Percentiles rank a stretch among this genome's conserved stretches.
Evolutionary conservation across 2,888 invertebrate genomes (phyloP).

Genomic region (Phoenoteleia sp.): DNA sequence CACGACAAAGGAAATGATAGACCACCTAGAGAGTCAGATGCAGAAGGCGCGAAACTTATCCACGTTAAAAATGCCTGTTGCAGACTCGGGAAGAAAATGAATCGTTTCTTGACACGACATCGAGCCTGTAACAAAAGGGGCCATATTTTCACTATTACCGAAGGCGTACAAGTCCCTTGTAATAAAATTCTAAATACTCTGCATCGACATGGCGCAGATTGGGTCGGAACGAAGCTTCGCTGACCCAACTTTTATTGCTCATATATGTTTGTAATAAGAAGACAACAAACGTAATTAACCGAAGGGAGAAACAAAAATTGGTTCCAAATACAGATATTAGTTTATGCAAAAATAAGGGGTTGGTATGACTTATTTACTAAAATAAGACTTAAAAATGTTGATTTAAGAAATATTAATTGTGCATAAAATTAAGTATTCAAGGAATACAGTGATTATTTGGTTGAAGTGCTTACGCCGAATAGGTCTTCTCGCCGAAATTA

Average conservation of each 20-base stretch:
- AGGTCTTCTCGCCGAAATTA: too few species aligned
- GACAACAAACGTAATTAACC: conserved; percentile 75
- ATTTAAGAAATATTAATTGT: too few species aligned
- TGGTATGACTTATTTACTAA: too few species aligned
- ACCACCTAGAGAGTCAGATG: conserved; percentile 62
- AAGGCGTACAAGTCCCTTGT: conserved; percentile 75
- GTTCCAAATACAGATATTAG: conserved; percentile 65
- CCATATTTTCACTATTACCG: conserved; percentile 84
- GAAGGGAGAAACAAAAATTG: background rate
- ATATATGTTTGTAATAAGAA: conserved; percentile 84
- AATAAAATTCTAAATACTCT: conserved; percentile 85
- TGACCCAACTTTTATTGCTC: conserved; percentile 84
- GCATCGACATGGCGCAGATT: conserved; percentile 81
- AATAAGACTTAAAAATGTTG: too few species aligned
- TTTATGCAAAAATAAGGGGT: conserved; percentile 71
- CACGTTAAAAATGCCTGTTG: conserved; percentile 78
- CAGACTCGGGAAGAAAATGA: conserved; percentile 82
- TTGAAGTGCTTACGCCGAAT: too few species aligned
- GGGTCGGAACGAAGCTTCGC: conserved; percentile 75
- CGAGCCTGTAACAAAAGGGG: conserved; percentile 85
- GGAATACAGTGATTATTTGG: too few species aligned
- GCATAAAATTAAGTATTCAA: too few species aligned
- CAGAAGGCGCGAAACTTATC: conserved; percentile 69
- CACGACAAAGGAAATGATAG: conserved; percentile 2
- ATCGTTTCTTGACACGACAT: conserved; percentile 79